Base-by-base conservation (phyloP, 2,113 vertebrate species). In the Lepus americanus region DNA sequence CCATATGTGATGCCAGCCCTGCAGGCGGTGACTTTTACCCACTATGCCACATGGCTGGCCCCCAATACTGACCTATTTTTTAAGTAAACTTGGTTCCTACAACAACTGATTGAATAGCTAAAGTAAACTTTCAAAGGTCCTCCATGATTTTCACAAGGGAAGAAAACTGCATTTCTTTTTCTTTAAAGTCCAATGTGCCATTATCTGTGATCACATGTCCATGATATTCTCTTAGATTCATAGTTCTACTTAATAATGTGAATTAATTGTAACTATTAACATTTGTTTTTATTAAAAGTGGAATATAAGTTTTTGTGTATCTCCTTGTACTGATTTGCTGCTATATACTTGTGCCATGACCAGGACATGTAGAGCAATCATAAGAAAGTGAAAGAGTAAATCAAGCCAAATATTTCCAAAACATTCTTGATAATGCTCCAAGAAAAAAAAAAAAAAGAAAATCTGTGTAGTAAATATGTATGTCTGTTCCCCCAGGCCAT, bases 401-500 rank as follows among this genome's bases (percentile, higher is more conserved):
- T 49, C 27, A 31, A 83, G 19, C 1, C n/a, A 78, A 82, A 3
- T 63, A 36, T 36, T 94, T 94, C 70, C 88, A 90, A 79, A 94
- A 33, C 27, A 59, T 10, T 14, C 39, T 87, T 96, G 29, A 90
- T 90, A 90, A 76, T 74, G 0, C 33, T 82, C n/a, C 49, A 49
- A 6, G 2, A 36, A 49, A 23, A 36, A 36, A 49, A 23, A 36
- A 36, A 36, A 36, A 36, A 23, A 31, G n/a, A 63, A 63, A 55
- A 80, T 31, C 5, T 14, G 25, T 70, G 4, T 14, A 66, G 55
- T 3, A 27, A 90, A 87, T 87, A 17, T 73, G 6, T 87, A 63
- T 49, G 2, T 80, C 9, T 90, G 31, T 87, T 82, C 8, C 36
- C 44, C 17, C 10, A 44, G 33, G 59, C 8, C 33, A 80, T 69